Base-by-base conservation (phyloP, 2,113 vertebrate genomes). In the Bubo blakistoni region DNA sequence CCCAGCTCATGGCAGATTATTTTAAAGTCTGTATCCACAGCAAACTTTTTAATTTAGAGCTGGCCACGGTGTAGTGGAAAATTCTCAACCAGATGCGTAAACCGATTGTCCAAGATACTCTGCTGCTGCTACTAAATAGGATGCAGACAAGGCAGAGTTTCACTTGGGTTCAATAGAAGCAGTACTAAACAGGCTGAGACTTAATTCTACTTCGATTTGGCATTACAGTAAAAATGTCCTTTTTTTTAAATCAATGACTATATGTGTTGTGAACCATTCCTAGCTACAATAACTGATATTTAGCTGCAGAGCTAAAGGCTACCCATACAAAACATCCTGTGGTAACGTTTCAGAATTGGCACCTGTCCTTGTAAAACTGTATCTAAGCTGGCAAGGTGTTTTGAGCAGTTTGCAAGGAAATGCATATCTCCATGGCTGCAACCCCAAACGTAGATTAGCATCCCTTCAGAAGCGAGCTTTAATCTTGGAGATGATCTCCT, bases 371-470 rank as follows among this genome's bases (percentile, higher is more conserved):
- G 52, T 80, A 84, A 92, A 90, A 63, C 83, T 38, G 2, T 47
- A 16, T 27, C 38, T 90, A 49, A 73, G 58, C 51, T 63, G 55
- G 12, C 54, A 66, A 77, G 29, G 51, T 55, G 55, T 94, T 86
- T 24, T 47, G 72, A 90, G 38, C 38, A 88, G 11, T 47, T 1
- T 55, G 19, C 29, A 55, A 74, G 34, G 57, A 88, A 86, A 76
- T 69, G 27, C 1, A 0, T 74, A 57, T 76, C 34, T 91, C 36
- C 14, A 4, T 81, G 73, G 30, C 71, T 58, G 18, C 69, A 83
- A 7, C 51, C 10, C 24, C 49, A 58, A 44, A 27, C 0, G 0
- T 21, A 51, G 32, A 57, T 73, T 55, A 32, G 32, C n/a, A 42
- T 90, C 36, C 29, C 51, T 81, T 93, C 2, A 3, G 42, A 90